Evolutionary conservation across 2,888 invertebrate species (phyloP).

Genomic region (Drosophila borborema): DNA sequence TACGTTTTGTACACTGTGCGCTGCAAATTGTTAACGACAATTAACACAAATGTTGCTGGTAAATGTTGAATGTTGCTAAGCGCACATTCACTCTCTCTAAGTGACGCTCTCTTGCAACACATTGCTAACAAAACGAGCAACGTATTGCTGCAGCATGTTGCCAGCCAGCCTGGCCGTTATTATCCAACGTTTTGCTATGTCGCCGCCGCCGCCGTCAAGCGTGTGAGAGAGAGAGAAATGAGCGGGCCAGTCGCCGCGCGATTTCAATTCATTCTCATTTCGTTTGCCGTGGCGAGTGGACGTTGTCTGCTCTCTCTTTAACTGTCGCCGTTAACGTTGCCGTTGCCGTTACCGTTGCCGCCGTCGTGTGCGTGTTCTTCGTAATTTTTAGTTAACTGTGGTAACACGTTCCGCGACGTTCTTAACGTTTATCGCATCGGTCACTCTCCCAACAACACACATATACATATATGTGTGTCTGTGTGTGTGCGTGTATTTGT

Average conservation of each 20-base stretch:
- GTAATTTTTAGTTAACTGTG: slow-evolving; percentile 51
- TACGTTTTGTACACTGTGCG: slow-evolving; percentile 9
- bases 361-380: slow-evolving; percentile 21
- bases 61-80: slow-evolving; percentile 10
- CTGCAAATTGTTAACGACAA: slow-evolving; percentile 4
- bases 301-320: slow-evolving; percentile 36
- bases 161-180: slow-evolving; percentile 20
- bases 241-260: slow-evolving; percentile 17
- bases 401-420: slow-evolving; percentile 52
- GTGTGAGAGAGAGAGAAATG: slow-evolving; percentile 25
- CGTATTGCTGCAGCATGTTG: slow-evolving; percentile 22
- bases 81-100: not conserved
- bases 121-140: slow-evolving; percentile 3
- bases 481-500: slow-evolving; percentile 35
- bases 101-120: slow-evolving; percentile 34
- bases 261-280: slow-evolving; percentile 55
- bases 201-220: slow-evolving; percentile 3
- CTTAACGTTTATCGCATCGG: slow-evolving; percentile 48
- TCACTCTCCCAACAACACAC: slow-evolving; percentile 11
- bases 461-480: not conserved
- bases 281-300: slow-evolving; percentile 57
- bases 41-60: slow-evolving; percentile 7
- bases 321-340: slow-evolving; percentile 36
- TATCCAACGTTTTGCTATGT: slow-evolving; percentile 14
- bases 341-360: slow-evolving; percentile 26